phyloP scores from a whole-genome alignment of 2,113 vertebrate genomes.

The Syngnathus floridae region DNA sequence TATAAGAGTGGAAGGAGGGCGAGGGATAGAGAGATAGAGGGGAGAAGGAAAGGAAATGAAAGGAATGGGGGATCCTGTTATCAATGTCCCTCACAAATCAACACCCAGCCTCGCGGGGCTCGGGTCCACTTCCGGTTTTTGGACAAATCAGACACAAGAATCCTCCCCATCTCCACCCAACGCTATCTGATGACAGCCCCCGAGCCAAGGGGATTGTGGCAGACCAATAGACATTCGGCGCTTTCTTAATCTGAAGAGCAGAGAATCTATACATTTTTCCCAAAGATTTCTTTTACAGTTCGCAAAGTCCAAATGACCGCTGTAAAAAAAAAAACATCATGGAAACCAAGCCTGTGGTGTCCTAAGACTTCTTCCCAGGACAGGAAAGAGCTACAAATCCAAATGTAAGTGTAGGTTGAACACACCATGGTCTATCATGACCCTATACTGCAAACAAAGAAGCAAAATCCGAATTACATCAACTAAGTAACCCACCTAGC shows the following conservation, averaged over 20 bases:
- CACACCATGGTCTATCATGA: not conserved
- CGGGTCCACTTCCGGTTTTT: constrained; percentile 51
- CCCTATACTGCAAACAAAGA: not conserved
- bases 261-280: not conserved
- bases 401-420: not conserved
- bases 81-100: constrained; percentile 40
- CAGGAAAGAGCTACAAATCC: not conserved
- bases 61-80: not conserved
- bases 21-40: not conserved
- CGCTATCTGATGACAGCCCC: constrained; percentile 42
- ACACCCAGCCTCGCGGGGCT: constrained; percentile 50
- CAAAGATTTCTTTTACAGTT: not conserved
- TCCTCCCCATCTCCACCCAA: not conserved
- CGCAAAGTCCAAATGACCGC: not conserved
- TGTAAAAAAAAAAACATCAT: not conserved
- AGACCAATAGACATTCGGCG: constrained; percentile 7
- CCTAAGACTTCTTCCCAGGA: not conserved
- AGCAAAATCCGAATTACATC: not conserved
- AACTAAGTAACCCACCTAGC: not conserved
- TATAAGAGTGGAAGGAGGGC: not conserved
- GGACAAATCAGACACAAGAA: constrained; percentile 33
- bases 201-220: constrained; percentile 28
- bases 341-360: not conserved
- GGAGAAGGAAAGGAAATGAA: not conserved
- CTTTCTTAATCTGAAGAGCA: constrained; percentile 17